Evolutionary conservation across 1,140 invertebrate genomes (phyloP).

Genomic region (Atta cephalotes): DNA sequence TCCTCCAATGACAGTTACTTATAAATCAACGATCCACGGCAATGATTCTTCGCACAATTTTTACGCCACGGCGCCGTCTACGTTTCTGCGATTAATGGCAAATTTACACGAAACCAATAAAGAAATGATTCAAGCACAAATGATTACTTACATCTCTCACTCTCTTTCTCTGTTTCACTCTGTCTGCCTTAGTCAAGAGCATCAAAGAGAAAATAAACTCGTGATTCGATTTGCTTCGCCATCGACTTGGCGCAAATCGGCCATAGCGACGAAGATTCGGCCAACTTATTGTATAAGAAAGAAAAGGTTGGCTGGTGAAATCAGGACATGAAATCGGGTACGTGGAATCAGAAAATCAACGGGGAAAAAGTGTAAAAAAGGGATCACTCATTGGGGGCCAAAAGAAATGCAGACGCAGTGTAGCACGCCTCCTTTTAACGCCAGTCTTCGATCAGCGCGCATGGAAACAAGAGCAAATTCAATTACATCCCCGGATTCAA

Average conservation of each 20-base stretch:
- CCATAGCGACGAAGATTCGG: not conserved
- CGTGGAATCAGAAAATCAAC: constrained; percentile 34
- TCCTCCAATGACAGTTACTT: constrained; percentile 27
- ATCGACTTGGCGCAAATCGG: constrained; percentile 9
- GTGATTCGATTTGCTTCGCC: not conserved
- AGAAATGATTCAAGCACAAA: not conserved
- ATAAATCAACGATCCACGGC: constrained; percentile 41
- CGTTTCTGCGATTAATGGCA: constrained; percentile 1
- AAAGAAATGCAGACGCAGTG: constrained; percentile 4
- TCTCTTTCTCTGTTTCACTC: not conserved
- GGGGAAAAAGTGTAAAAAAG: constrained; percentile 3
- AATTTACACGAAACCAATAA: constrained; percentile 25
- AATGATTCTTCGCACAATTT: not conserved
- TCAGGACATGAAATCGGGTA: not conserved
- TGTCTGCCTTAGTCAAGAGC: not conserved
- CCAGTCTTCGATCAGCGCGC: constrained; percentile 74
- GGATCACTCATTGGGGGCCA: not conserved
- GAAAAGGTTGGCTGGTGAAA: not conserved
- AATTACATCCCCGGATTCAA: constrained; percentile 79
- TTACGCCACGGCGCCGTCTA: too few relatives aligned
- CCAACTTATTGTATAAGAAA: not conserved
- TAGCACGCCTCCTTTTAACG: constrained; percentile 66
- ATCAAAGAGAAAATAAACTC: not conserved
- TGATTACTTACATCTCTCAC: not conserved
- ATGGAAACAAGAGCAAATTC: constrained; percentile 81